phyloP scores from a whole-genome alignment of 2,888 invertebrate genomes.

The Tetanocera ferruginea region DNA sequence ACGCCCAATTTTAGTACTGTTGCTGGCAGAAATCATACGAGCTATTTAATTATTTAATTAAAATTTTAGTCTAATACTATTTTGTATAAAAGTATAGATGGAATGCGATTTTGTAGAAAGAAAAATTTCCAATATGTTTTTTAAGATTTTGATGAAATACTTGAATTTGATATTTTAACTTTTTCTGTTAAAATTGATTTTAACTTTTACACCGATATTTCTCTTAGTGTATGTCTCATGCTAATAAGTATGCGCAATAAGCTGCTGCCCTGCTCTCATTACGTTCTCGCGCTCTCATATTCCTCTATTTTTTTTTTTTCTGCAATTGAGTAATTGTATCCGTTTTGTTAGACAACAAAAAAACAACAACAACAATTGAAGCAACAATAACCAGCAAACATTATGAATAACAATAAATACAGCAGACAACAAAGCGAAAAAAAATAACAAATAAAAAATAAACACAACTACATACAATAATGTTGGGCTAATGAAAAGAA shows the following conservation, averaged over 20 bases:
- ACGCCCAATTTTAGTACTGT: no score
- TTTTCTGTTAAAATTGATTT: no score
- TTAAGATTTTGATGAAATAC: no score
- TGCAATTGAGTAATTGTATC: constrained; percentile 41
- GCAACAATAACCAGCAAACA: constrained; percentile 46
- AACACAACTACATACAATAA: constrained; percentile 3
- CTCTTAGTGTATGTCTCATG: constrained; percentile 1
- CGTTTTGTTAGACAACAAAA: constrained; percentile 49
- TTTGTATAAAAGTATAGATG: no score
- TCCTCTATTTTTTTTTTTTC: constrained; percentile 1
- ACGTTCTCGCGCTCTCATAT: not conserved
- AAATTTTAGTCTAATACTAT: no score
- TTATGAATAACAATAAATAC: constrained; percentile 45
- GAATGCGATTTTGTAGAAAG: no score
- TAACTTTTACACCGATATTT: not conserved
- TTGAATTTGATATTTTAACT: no score
- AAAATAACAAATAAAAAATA: constrained; percentile 10
- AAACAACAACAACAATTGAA: constrained; percentile 38
- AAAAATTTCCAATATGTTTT: no score
- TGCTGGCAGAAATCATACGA: no score
- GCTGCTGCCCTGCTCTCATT: not conserved
- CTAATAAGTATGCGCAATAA: not conserved
- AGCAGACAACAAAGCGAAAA: constrained; percentile 5
- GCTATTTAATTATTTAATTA: no score
- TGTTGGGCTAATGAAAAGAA: not conserved